Evolutionary conservation across 2,113 vertebrate species (phyloP).

Genomic region (Ciconia stormi): DNA sequence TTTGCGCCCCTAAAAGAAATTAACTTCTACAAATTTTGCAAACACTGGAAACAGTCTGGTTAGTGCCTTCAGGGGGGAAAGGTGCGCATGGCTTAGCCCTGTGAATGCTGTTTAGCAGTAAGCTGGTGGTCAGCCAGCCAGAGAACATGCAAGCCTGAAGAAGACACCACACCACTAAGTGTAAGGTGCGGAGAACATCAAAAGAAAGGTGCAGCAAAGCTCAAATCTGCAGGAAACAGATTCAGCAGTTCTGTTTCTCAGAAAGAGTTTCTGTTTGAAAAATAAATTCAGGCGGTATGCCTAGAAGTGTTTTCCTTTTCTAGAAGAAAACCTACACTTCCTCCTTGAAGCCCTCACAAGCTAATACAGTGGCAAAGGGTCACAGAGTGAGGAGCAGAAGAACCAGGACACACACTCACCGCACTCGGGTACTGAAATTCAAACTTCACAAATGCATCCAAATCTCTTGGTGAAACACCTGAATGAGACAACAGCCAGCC

Average conservation of each 20-base stretch:
- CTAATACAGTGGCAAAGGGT: background rate
- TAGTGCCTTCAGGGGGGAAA: background rate
- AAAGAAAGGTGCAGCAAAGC: background rate
- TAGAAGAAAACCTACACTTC: background rate
- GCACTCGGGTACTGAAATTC: constrained; percentile 93
- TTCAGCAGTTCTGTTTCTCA: background rate
- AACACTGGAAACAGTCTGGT: background rate
- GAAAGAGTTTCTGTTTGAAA: background rate
- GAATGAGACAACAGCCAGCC: constrained; percentile 25
- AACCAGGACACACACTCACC: constrained; percentile 74
- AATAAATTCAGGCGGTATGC: background rate
- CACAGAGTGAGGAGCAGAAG: background rate
- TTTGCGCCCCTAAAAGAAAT: background rate
- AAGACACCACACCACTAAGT: background rate
- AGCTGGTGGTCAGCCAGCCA: background rate
- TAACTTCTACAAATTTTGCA: background rate
- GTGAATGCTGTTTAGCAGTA: background rate
- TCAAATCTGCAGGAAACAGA: background rate
- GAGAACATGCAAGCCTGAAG: background rate
- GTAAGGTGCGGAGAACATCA: background rate
- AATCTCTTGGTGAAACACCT: constrained; percentile 89
- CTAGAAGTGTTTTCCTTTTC: background rate
- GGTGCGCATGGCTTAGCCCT: background rate
- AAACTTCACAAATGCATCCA: constrained; percentile 92
- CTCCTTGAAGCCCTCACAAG: background rate